A percentile compares a stretch with the other conserved stretches of the same genome.
These are phyloP conservation scores for Anagyrus pseudococci DNA, from an alignment of 2,888 invertebrate species.

Conservation along the genomic window DNA sequence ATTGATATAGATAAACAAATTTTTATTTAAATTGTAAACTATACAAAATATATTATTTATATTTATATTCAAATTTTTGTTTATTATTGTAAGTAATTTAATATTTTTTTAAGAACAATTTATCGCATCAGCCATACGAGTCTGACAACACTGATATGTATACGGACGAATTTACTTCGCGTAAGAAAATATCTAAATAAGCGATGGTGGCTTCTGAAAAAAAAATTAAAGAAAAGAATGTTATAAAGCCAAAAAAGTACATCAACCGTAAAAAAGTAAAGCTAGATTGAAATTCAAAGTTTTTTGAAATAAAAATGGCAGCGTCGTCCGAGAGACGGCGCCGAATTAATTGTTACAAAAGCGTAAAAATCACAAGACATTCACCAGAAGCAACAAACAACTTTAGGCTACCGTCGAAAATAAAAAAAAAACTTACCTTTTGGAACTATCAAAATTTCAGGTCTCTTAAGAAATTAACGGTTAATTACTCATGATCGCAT, in stretches of 20 bases:
- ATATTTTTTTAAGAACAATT: constrained; percentile 21
- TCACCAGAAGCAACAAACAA: constrained; percentile 41
- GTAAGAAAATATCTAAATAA: constrained; percentile 28
- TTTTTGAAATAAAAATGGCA: constrained; percentile 43
- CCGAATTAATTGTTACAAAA: constrained; percentile 58
- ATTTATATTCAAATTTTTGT: constrained; percentile 27
- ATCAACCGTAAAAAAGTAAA: constrained; percentile 29
- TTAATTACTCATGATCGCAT: constrained; percentile 42
- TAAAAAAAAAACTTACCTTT: constrained; percentile 32
- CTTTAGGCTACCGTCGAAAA: constrained; percentile 35
- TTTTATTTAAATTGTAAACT: constrained; percentile 21
- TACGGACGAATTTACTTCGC: constrained; percentile 34
- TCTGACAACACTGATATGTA: constrained; percentile 35
- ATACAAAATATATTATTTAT: constrained; percentile 27
- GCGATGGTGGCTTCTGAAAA: constrained; percentile 37
- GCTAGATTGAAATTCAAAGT: constrained; percentile 29
- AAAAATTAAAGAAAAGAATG: constrained; percentile 31
- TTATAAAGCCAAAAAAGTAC: constrained; percentile 34
- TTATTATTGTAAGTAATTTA: constrained; percentile 18
- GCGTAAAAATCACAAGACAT: constrained; percentile 60
- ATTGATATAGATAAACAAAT: neutral
- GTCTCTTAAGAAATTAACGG: constrained; percentile 30
- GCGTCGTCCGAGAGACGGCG: constrained; percentile 51
- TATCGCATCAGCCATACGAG: constrained; percentile 4
- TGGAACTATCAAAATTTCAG: constrained; percentile 37